A percentile compares a stretch with the other conserved stretches of the same genome.
These are phyloP conservation scores for Rhodeus uyekii DNA, from an alignment of 2,797 vertebrate species.

Conservation along the genomic window DNA sequence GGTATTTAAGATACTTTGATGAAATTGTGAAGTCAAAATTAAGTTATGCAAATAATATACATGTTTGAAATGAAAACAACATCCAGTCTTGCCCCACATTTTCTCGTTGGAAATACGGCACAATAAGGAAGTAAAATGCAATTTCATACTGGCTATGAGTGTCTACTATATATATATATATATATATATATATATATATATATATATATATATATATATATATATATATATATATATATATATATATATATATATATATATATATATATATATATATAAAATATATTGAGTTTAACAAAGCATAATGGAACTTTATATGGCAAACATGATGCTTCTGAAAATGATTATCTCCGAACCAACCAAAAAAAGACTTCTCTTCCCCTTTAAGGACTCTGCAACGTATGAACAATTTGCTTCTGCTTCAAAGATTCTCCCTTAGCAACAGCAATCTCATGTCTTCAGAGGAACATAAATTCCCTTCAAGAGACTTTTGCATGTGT, in stretches of 20 bases:
- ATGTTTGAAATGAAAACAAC: neutral
- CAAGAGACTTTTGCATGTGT: neutral
- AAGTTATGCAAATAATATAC: neutral
- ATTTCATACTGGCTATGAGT: neutral
- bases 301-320: neutral
- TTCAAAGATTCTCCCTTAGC: constrained; percentile 52
- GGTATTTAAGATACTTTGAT: too few species aligned
- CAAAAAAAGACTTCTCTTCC: constrained; percentile 5
- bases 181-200: too few species aligned
- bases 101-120: neutral
- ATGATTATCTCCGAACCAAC: constrained; percentile 10
- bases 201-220: too few species aligned
- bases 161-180: too few species aligned
- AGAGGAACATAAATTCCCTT: constrained; percentile 21
- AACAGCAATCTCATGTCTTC: constrained; percentile 39
- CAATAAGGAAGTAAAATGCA: neutral
- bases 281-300: neutral
- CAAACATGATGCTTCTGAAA: neutral
- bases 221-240: too few species aligned
- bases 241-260: too few species aligned
- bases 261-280: too few species aligned
- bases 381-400: constrained; percentile 16
- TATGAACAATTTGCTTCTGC: constrained; percentile 50
- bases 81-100: neutral
- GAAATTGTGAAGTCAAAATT: too few species aligned